Conservation (phyloP, 2,888 invertebrate species). For the Myopa tessellatipennis region DNA sequence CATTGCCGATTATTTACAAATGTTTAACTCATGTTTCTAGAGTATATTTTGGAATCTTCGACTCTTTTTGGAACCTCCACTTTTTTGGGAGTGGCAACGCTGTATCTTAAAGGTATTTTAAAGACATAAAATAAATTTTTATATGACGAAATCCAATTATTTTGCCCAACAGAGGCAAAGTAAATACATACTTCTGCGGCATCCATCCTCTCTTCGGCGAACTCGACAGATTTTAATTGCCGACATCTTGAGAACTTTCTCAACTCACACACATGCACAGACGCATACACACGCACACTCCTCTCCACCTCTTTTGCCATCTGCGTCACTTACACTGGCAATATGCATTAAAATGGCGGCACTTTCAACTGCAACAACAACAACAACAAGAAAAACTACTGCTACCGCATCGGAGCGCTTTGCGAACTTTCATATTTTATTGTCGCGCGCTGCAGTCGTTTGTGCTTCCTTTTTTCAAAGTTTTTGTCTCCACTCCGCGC, state of each 20-base stretch:
- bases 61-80: no score
- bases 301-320: constrained; percentile 21
- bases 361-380: constrained; percentile 9
- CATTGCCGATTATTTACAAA: no score
- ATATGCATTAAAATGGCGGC: constrained; percentile 24
- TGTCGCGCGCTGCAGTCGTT: constrained; percentile 25
- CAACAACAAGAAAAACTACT: neutral
- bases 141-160: neutral
- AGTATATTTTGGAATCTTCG: no score
- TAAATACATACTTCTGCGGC: no score
- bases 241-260: constrained; percentile 31
- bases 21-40: no score
- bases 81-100: no score
- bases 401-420: neutral
- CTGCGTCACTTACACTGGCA: neutral
- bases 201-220: neutral
- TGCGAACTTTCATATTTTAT: constrained; percentile 31
- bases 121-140: neutral
- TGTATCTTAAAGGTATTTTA: neutral
- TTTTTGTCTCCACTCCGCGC: constrained; percentile 13
- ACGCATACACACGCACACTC: constrained; percentile 47
- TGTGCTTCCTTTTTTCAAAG: constrained; percentile 20
- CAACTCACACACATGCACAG: constrained; percentile 49
- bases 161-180: no score
- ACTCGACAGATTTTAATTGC: constrained; percentile 27